Evolutionary conservation across 2,888 invertebrate genomes (phyloP).

Genomic region (Oscheius sp.): DNA sequence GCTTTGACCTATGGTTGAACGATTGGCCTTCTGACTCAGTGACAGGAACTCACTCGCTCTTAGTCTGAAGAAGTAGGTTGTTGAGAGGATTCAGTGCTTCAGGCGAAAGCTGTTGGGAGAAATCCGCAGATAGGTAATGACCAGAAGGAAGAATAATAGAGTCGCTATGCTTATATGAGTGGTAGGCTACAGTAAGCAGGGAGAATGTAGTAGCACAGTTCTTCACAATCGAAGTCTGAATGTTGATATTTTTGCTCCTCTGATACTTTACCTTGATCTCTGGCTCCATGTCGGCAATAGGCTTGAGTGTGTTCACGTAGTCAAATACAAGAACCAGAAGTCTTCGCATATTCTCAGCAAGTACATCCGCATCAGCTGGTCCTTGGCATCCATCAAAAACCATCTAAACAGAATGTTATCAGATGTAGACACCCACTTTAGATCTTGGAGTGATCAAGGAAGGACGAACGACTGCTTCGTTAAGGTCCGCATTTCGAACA

Average conservation of each 20-base stretch:
- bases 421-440: conserved; percentile 30
- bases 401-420: conserved; percentile 43
- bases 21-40: conserved; percentile 21
- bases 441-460: conserved; percentile 45
- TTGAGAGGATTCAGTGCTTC: conserved; percentile 30
- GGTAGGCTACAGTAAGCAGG: conserved; percentile 55
- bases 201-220: conserved; percentile 48
- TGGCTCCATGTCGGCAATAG: conserved; percentile 63
- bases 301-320: conserved; percentile 67
- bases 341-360: conserved; percentile 44
- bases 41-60: conserved; percentile 44
- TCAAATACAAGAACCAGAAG: conserved; percentile 61
- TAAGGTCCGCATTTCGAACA: conserved; percentile 31
- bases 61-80: conserved; percentile 35
- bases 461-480: conserved; percentile 46
- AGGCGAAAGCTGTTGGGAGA: not conserved
- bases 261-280: conserved; percentile 59
- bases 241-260: not conserved
- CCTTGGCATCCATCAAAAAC: conserved; percentile 52
- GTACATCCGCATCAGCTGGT: conserved; percentile 29
- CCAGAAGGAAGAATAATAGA: conserved; percentile 58
- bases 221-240: conserved; percentile 54
- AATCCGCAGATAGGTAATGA: conserved; percentile 31
- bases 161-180: conserved; percentile 44
- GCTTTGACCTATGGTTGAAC: conserved; percentile 28